Evolutionary conservation across 2,797 vertebrate genomes (phyloP).

Genomic region (Apogon talboti): DNA sequence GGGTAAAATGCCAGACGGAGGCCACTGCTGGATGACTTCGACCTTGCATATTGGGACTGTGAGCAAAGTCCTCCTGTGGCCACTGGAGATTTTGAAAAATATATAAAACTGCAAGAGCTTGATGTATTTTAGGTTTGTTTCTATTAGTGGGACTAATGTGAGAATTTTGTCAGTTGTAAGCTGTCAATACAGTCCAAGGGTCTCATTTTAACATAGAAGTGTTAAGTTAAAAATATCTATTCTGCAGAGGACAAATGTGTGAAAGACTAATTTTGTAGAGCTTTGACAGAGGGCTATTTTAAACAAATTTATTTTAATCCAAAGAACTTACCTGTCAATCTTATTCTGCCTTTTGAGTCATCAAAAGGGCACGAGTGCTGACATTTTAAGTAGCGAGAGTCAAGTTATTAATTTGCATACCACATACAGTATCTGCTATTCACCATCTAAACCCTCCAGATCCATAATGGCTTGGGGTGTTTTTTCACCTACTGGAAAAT

Average conservation of each 20-base stretch:
- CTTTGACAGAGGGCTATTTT: conserved; percentile 1
- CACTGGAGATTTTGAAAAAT: conserved; percentile 55
- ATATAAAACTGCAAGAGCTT: conserved; percentile 68
- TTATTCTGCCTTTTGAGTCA: background rate
- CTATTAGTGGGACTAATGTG: conserved; percentile 37
- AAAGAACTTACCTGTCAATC: conserved; percentile 15
- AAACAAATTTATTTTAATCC: conserved; percentile 33
- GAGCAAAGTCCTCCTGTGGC: conserved; percentile 62
- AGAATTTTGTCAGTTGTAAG: conserved; percentile 28
- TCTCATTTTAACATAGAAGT: conserved; percentile 18
- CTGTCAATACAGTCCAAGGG: conserved; percentile 24
- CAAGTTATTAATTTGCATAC: conserved; percentile 50
- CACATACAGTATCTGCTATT: conserved; percentile 27
- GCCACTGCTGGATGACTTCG: conserved; percentile 81
- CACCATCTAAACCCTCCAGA: conserved; percentile 41
- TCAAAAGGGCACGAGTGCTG: conserved; percentile 36
- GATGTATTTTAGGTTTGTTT: conserved; percentile 49
- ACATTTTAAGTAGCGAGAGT: conserved; percentile 34
- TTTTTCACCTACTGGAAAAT: conserved; percentile 57
- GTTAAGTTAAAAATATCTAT: conserved; percentile 1
- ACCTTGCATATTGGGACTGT: conserved; percentile 66
- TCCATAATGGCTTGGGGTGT: conserved; percentile 57
- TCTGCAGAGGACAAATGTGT: background rate
- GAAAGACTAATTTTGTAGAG: background rate
- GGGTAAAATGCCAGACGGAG: conserved; percentile 85